These are phyloP conservation scores for Celastrina argiolus DNA, from an alignment of 2,888 invertebrate genomes.

Conservation along the genomic window DNA sequence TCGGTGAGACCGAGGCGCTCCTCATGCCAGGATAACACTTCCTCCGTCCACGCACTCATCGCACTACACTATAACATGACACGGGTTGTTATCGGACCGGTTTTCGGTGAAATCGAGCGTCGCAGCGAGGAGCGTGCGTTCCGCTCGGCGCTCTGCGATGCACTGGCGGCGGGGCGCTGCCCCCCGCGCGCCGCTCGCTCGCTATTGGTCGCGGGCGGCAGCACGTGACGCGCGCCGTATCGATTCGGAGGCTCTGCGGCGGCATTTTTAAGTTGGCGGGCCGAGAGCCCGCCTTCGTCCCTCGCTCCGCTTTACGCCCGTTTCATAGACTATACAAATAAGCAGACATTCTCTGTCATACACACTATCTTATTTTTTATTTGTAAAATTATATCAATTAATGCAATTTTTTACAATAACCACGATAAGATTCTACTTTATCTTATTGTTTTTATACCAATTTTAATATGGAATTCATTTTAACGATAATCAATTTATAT, in stretches of 20 bases:
- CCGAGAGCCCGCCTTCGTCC: constrained; percentile 70
- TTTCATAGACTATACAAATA: constrained; percentile 42
- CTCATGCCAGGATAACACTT: constrained; percentile 70
- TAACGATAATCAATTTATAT: too few relatives aligned
- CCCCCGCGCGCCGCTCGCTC: constrained; percentile 46
- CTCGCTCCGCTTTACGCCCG: constrained; percentile 60
- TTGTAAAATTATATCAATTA: background rate
- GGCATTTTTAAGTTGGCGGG: constrained; percentile 87
- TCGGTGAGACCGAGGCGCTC: constrained; percentile 68
- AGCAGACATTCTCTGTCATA: background rate
- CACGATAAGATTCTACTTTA: too few relatives aligned
- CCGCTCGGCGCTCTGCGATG: constrained; percentile 50
- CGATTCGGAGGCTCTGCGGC: constrained; percentile 88
- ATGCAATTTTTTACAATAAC: background rate
- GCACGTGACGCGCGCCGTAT: constrained; percentile 85
- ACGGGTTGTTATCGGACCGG: constrained; percentile 63
- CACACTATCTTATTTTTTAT: background rate
- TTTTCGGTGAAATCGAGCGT: constrained; percentile 59
- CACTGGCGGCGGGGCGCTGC: constrained; percentile 62
- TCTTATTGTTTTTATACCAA: too few relatives aligned
- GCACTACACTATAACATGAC: constrained; percentile 65
- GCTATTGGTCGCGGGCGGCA: constrained; percentile 71
- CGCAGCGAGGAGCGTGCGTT: constrained; percentile 45
- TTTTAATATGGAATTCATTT: too few relatives aligned
- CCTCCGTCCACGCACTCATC: constrained; percentile 75